Base-by-base conservation (phyloP, 2,797 vertebrate genomes). In the Hirundo rustica region DNA sequence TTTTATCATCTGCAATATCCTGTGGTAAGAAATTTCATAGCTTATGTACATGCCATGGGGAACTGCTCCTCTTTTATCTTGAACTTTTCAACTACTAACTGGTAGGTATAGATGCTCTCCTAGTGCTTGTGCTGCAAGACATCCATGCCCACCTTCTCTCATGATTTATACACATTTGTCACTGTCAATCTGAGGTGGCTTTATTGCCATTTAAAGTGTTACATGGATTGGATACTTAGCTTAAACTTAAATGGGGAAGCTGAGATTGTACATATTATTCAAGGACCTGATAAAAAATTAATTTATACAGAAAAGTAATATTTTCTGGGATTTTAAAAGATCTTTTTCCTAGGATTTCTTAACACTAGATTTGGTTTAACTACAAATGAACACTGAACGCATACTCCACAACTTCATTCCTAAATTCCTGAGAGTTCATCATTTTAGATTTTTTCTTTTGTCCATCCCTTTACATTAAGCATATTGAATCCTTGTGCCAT, bases 1-100 rank as follows among this genome's bases (percentile, higher is more conserved):
- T 83, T 95, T 85, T 89, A 93, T 42, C 71, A 48, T 42, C 38
- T 79, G 22, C 51, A 89, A 85, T 91, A 89, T 87, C 85, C 85
- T 65, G 58, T 51, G 47, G 77, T 17, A 91, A 89, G 67, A 91
- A 87, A 72, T 76, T 89, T 57, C 68, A 53, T 6, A 34, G 57
- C 40, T 85, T 62, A 5, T 0, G 4, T 30, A 25, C 8, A 8
- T n/a, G 67, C 51, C 55, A 55, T 26, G 14, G 29, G 32, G 40
- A 89, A 53, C 38, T 62, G 40, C 10, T 95, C 29, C 13, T 79
- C n/a, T 51, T 54, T 79, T 29, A 45, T 36, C 22, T 2, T 79
- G 64, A 83, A 76, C 29, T 85, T 83, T 66, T 51, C 57, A 67
- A 26, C 84, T 48, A 11, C 40, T n/a, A 13, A 7, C 22, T 70